Evolutionary conservation across 2,797 vertebrate genomes (phyloP).

Genomic region (Dipus sagitta): DNA sequence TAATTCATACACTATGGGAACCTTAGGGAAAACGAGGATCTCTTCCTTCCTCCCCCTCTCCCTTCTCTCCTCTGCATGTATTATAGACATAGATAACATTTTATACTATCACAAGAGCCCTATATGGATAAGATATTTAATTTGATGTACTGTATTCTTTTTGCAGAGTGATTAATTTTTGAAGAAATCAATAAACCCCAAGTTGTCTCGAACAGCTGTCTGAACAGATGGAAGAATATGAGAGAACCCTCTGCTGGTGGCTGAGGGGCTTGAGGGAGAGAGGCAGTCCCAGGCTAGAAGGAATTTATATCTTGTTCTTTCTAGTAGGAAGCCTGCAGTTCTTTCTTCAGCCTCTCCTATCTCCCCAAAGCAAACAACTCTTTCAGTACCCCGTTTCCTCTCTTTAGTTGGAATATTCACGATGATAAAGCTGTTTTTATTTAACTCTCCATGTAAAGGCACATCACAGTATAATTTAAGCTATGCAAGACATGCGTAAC

Average conservation of each 20-base stretch:
- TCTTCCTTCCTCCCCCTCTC: background rate
- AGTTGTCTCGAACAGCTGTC: constrained; percentile 80
- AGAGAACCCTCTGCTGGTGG: constrained; percentile 35
- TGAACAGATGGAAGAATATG: constrained; percentile 58
- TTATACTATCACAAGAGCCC: background rate
- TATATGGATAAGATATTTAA: constrained; percentile 45
- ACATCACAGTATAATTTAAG: constrained; percentile 17
- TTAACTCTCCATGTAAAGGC: background rate
- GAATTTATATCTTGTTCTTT: constrained; percentile 50
- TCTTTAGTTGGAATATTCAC: constrained; percentile 35
- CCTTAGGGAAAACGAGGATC: background rate
- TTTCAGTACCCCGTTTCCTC: background rate
- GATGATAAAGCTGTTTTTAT: background rate
- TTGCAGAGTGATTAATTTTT: constrained; percentile 76
- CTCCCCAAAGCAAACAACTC: background rate
- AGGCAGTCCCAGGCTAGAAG: background rate
- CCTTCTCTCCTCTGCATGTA: background rate
- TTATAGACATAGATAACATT: background rate
- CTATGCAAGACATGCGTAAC: background rate
- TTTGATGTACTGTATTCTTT: constrained; percentile 70
- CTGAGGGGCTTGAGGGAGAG: background rate
- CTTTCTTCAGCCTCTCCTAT: background rate
- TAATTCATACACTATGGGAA: constrained; percentile 54
- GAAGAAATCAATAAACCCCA: constrained; percentile 68
- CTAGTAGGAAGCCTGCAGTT: background rate